These are phyloP conservation scores for Crocallis elinguaria DNA, from an alignment of 2,888 invertebrate species.

Conservation along the genomic window DNA sequence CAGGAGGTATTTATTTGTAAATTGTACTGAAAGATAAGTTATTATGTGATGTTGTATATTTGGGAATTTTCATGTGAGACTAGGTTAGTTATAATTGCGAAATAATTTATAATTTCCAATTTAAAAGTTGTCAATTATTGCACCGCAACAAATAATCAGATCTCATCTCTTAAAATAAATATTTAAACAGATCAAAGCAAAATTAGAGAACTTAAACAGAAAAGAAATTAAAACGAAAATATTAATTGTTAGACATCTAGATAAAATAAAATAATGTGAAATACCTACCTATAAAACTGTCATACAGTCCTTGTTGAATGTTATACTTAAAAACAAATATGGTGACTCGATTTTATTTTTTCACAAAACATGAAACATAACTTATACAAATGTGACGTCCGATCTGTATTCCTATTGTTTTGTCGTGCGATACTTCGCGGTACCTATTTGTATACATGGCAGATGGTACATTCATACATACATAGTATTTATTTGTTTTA, in stretches of 20 bases:
- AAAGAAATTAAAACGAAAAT: slow-evolving; percentile 67
- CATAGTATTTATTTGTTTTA: slow-evolving; percentile 52
- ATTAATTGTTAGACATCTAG: slow-evolving; percentile 77
- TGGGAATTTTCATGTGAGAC: slow-evolving; percentile 29
- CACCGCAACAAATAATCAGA: slow-evolving; percentile 70
- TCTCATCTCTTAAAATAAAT: slow-evolving; percentile 59
- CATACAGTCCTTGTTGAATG: slow-evolving; percentile 64
- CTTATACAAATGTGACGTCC: slow-evolving; percentile 18
- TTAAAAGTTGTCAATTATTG: slow-evolving; percentile 46
- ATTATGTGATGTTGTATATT: slow-evolving; percentile 60
- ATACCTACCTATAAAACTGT: slow-evolving; percentile 78
- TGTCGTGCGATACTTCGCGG: slow-evolving; percentile 20
- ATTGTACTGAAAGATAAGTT: slow-evolving; percentile 68
- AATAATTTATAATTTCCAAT: slow-evolving; percentile 18
- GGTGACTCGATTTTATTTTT: slow-evolving; percentile 56
- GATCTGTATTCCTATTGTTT: slow-evolving; percentile 18
- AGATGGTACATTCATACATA: slow-evolving; percentile 16
- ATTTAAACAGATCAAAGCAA: slow-evolving; percentile 83
- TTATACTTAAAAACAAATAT: slow-evolving; percentile 57
- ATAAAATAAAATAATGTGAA: slow-evolving; percentile 72
- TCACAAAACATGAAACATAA: slow-evolving; percentile 66
- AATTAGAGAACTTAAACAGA: slow-evolving; percentile 77
- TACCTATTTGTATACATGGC: slow-evolving; percentile 40
- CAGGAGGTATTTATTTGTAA: slow-evolving; percentile 70
- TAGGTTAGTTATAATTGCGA: slow-evolving; percentile 32